phyloP scores from a whole-genome alignment of 2,797 vertebrate genomes.

The Pseudochromis fuscus region DNA sequence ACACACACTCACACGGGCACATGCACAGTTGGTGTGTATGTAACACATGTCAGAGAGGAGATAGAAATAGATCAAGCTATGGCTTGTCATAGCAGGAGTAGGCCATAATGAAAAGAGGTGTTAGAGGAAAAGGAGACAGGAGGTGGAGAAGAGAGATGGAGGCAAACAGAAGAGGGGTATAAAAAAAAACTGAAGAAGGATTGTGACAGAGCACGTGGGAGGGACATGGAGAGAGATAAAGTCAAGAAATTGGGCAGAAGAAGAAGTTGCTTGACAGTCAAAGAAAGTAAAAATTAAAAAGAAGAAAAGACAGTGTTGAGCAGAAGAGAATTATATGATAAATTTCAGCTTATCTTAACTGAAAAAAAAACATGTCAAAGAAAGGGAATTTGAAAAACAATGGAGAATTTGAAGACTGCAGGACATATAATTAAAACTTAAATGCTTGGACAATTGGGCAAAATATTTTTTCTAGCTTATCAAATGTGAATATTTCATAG shows the following conservation, averaged over 20 bases:
- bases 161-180: slow-evolving; percentile 52
- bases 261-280: slow-evolving; percentile 9
- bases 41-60: slow-evolving; percentile 64
- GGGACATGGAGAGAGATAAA: slow-evolving; percentile 34
- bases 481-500: background rate
- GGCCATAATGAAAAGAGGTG: slow-evolving; percentile 75
- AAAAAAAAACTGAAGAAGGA: slow-evolving; percentile 33
- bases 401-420: background rate
- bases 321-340: background rate
- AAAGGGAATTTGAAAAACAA: slow-evolving; percentile 3
- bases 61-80: slow-evolving; percentile 76
- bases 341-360: background rate
- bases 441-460: too few relatives aligned
- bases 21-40: slow-evolving; percentile 56
- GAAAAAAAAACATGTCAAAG: background rate
- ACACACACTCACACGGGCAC: too few relatives aligned
- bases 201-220: slow-evolving; percentile 49
- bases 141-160: slow-evolving; percentile 45
- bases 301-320: background rate
- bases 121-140: slow-evolving; percentile 61
- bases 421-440: background rate
- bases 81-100: slow-evolving; percentile 73
- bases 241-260: slow-evolving; percentile 31
- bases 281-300: slow-evolving; percentile 9
- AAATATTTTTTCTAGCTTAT: background rate